Conservation (phyloP, 2,888 invertebrate genomes). For the Zhuqinia jingwanae region DNA sequence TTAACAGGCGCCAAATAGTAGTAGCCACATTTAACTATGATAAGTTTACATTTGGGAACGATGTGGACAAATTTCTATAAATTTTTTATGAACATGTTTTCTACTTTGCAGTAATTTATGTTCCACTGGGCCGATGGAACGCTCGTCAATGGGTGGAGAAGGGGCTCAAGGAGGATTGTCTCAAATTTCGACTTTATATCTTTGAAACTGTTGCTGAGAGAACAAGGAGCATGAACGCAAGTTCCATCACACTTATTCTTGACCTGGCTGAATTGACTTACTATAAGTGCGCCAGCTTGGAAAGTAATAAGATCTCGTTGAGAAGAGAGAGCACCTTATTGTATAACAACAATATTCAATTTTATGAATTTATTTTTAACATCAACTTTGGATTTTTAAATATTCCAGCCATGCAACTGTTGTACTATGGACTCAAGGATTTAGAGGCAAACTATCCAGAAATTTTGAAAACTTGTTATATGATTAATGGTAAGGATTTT, state of each 20-base stretch:
- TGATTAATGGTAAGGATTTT: conserved; percentile 61
- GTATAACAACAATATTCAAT: background rate
- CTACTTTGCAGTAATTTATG: conserved; percentile 62
- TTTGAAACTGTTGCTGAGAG: conserved; percentile 60
- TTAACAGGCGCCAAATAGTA: no score
- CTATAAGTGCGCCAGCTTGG: conserved; percentile 60
- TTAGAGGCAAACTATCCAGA: conserved; percentile 72
- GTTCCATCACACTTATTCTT: conserved; percentile 59
- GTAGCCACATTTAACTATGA: no score
- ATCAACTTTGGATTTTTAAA: background rate
- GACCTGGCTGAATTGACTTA: conserved; percentile 66
- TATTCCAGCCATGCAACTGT: conserved; percentile 56
- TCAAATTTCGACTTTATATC: conserved; percentile 62
- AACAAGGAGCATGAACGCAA: conserved; percentile 52
- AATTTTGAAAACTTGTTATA: conserved; percentile 60
- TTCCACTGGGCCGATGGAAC: conserved; percentile 68
- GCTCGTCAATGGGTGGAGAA: conserved; percentile 64
- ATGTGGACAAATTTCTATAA: no score
- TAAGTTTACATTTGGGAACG: no score
- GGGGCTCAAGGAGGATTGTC: conserved; percentile 65
- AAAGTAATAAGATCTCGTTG: conserved; percentile 62
- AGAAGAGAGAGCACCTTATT: conserved; percentile 30
- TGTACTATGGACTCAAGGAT: conserved; percentile 60
- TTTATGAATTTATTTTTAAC: background rate
- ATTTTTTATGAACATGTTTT: no score